phyloP scores from a whole-genome alignment of 2,797 vertebrate species.

The Hirundo rustica region DNA sequence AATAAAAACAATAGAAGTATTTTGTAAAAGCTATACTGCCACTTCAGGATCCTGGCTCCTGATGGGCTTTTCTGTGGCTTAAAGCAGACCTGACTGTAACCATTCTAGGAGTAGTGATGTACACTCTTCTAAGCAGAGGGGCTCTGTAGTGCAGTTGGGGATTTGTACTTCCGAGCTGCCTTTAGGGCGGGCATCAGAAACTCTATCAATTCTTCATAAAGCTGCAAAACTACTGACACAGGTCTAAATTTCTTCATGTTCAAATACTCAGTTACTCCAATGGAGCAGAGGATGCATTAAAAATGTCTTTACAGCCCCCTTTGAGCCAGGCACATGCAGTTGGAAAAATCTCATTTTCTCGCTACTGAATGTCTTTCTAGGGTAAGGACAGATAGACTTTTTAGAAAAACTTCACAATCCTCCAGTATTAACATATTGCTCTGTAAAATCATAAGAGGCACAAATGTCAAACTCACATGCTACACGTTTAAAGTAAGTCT shows the following conservation, averaged over 20 bases:
- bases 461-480: background rate
- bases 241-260: constrained; percentile 19
- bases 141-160: background rate
- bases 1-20: background rate
- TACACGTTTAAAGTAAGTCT: background rate
- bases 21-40: background rate
- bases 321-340: background rate
- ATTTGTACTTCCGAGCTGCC: constrained; percentile 21
- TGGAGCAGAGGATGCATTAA: background rate
- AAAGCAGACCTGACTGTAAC: background rate
- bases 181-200: constrained; percentile 8
- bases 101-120: background rate
- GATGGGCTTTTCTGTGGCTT: background rate
- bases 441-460: background rate
- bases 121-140: background rate
- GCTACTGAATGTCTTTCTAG: background rate
- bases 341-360: constrained; percentile 10
- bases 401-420: background rate
- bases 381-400: background rate
- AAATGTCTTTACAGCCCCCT: background rate
- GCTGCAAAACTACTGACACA: background rate
- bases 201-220: background rate
- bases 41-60: background rate
- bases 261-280: background rate
- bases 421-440: background rate